Base-by-base conservation (phyloP, 1,140 invertebrate species). In the Octopus bimaculoides region DNA sequence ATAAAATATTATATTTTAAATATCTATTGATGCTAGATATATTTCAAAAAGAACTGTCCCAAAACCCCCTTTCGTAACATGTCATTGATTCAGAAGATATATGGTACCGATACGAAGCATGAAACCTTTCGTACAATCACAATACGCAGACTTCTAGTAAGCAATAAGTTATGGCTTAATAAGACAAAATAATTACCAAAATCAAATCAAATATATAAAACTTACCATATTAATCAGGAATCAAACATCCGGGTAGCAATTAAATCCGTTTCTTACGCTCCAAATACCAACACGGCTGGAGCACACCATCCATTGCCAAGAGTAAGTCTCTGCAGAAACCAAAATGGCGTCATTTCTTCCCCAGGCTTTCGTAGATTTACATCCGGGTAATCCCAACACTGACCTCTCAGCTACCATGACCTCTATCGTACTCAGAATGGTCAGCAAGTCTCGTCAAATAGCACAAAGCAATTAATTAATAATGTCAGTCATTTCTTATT, bases 271-370 rank as follows among this genome's bases (percentile, higher is more conserved):
- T 20, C 5, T 71, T 71, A 71, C 17, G 66, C 66, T 71, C 66
- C 66, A 71, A 71, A 71, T 71, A 20, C 26, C 66, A 20, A 71
- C 17, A 71, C 26, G 66, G 66, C 26, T 71, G 66, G 66, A 71
- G 66, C 26, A 14, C 17, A 71, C 17, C 66, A 71, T 71, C 66
- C 66, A 71, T 71, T 14, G 66, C 66, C 8, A 71, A 71, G 66
- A 71, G 17, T 20, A n/a, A 20, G 26, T 71, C 66, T 71, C 17
- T 71, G 66, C 66, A 71, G 17, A 71, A 71, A 14, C 26, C 14
- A 71, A 71, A 71, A 71, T 71, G 66, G 66, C 66, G 66, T 71
- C 66, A 71, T 71, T 71, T 71, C 66, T 71, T 71, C 66, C 66
- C 66, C 9, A 71, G 66, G 66, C 66, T 71, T 71, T 71, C 17